Evolutionary conservation across 2,888 invertebrate genomes (phyloP).

Genomic region (Uropetala carovei): DNA sequence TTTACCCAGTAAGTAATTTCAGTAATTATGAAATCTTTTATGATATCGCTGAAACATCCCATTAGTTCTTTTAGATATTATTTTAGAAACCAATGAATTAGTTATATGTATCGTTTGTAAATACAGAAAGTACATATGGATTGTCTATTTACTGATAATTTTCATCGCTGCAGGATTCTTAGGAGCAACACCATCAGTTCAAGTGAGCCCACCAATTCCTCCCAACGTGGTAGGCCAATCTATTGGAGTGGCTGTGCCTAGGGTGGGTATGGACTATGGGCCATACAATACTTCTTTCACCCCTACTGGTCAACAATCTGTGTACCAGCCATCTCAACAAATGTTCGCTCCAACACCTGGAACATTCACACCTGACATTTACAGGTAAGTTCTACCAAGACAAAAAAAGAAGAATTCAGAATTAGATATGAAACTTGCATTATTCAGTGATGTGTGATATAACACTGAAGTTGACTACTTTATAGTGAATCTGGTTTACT

Average conservation of each 20-base stretch:
- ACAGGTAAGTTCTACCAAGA: constrained; percentile 69
- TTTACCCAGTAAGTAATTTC: not conserved
- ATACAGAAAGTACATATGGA: too few species aligned
- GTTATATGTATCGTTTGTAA: too few species aligned
- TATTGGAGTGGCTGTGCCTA: constrained; percentile 67
- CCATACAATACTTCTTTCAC: constrained; percentile 66
- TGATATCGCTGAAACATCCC: not conserved
- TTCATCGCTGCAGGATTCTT: constrained; percentile 65
- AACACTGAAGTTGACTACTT: too few species aligned
- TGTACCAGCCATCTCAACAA: constrained; percentile 72
- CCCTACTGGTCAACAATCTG: constrained; percentile 65
- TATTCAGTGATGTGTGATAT: too few species aligned
- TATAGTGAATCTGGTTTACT: too few species aligned
- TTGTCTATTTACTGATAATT: too few species aligned
- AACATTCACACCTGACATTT: constrained; percentile 73
- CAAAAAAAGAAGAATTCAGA: too few species aligned
- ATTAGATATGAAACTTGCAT: too few species aligned
- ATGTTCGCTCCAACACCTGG: constrained; percentile 72
- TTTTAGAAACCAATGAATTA: too few species aligned
- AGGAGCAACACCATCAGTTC: constrained; percentile 63
- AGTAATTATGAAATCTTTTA: not conserved
- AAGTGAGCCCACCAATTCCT: constrained; percentile 67
- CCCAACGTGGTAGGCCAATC: constrained; percentile 66
- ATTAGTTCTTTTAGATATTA: not conserved
- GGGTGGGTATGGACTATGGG: constrained; percentile 66